A percentile compares a stretch with the other conserved stretches of the same genome.
phyloP scores from a whole-genome alignment of 1,140 invertebrate genomes.

The Drosophila funebris region DNA sequence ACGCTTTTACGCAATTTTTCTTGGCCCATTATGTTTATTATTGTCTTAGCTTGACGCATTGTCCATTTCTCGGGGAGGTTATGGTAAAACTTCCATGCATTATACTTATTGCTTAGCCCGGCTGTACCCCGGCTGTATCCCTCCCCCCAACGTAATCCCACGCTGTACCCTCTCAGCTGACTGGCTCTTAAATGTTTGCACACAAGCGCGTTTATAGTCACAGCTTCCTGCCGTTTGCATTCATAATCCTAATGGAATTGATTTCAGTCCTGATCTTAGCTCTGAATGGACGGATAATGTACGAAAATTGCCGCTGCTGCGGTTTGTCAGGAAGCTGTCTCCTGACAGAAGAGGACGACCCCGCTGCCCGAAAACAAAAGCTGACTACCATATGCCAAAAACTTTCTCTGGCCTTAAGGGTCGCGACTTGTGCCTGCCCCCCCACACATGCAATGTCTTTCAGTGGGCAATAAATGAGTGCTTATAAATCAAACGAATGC shows the following conservation, averaged over 20 bases:
- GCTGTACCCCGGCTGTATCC: background rate
- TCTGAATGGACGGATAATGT: constrained; percentile 64
- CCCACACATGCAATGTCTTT: constrained; percentile 1
- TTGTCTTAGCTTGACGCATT: constrained; percentile 58
- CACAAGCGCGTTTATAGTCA: constrained; percentile 78
- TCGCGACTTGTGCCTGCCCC: constrained; percentile 32
- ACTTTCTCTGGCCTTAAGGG: constrained; percentile 14
- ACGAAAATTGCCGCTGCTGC: constrained; percentile 63
- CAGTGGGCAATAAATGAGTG: constrained; percentile 61
- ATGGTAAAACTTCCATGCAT: constrained; percentile 36
- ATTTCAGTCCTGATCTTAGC: constrained; percentile 54
- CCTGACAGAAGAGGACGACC: constrained; percentile 18
- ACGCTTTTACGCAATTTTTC: constrained; percentile 66
- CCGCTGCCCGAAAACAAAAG: constrained; percentile 25
- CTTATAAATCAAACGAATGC: constrained; percentile 77
- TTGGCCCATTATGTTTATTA: constrained; percentile 75
- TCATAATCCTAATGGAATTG: constrained; percentile 82
- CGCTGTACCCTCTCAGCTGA: constrained; percentile 1
- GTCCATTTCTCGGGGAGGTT: constrained; percentile 10
- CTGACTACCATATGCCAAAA: constrained; percentile 66
- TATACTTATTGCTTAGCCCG: constrained; percentile 70
- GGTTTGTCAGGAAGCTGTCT: constrained; percentile 59
- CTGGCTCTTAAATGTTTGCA: constrained; percentile 70
- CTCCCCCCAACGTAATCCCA: background rate
- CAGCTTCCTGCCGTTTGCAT: constrained; percentile 74